Evolutionary conservation across 1,140 invertebrate species (phyloP).

Genomic region (Laupala kohalensis): DNA sequence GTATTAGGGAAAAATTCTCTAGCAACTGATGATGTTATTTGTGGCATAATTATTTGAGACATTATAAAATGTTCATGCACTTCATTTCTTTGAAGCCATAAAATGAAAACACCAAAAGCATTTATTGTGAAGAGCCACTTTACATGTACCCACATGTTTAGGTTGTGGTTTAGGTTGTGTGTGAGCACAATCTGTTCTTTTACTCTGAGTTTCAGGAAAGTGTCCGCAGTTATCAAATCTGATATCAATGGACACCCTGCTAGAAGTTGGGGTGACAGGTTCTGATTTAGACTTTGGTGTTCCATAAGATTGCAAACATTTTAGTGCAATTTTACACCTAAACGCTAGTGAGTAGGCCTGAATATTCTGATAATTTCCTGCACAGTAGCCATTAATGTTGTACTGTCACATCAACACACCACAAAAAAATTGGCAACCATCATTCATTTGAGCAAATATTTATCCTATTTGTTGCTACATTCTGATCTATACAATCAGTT

Average conservation of each 20-base stretch:
- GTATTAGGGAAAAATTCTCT: no score
- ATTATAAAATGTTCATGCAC: no score
- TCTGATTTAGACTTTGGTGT: not conserved
- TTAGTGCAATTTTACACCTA: not conserved
- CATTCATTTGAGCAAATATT: constrained; percentile 7
- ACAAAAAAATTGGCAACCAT: constrained; percentile 13
- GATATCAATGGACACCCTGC: not conserved
- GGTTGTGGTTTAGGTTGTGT: no score
- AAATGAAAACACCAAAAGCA: no score
- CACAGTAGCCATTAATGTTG: not conserved
- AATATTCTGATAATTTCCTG: not conserved
- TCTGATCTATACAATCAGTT: constrained; percentile 27
- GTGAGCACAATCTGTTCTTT: not conserved
- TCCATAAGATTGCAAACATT: constrained; percentile 1
- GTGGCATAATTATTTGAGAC: no score
- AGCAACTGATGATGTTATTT: no score
- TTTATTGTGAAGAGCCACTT: no score
- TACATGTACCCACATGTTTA: no score
- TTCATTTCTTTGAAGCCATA: no score
- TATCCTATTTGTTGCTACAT: constrained; percentile 16
- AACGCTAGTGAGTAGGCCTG: not conserved
- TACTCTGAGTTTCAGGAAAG: not conserved
- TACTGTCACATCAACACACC: not conserved
- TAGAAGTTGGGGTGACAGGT: not conserved
- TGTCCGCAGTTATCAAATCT: not conserved